Evolutionary conservation across 2,797 vertebrate species (phyloP).

Genomic region (Anguilla pacifica): DNA sequence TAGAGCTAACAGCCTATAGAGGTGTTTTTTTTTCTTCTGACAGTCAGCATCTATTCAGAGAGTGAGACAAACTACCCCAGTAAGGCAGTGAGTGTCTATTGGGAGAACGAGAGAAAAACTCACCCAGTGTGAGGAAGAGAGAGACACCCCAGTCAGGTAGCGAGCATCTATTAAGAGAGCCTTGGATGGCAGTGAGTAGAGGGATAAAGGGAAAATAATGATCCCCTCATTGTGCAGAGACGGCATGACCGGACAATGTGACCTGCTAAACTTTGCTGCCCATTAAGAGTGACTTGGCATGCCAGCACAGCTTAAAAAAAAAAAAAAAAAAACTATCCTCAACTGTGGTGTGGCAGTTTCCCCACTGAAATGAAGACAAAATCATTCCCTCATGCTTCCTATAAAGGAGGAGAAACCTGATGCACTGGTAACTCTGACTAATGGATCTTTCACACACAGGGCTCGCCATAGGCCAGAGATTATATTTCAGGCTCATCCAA

Average conservation of each 20-base stretch:
- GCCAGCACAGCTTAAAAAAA: not conserved
- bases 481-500: too few relatives aligned
- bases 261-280: not conserved
- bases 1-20: too few relatives aligned
- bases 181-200: too few relatives aligned
- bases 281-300: slow-evolving; percentile 14
- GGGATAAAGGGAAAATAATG: not conserved
- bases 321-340: too few relatives aligned
- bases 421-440: slow-evolving; percentile 44
- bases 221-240: not conserved
- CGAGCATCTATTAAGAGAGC: too few relatives aligned
- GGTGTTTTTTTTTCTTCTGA: not conserved
- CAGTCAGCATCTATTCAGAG: slow-evolving; percentile 56
- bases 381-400: slow-evolving; percentile 27
- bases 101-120: not conserved
- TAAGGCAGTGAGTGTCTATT: not conserved
- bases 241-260: too few relatives aligned
- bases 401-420: slow-evolving; percentile 41
- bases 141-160: not conserved
- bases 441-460: too few relatives aligned
- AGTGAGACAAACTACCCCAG: not conserved
- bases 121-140: not conserved
- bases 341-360: too few relatives aligned
- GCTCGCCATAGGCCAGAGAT: too few relatives aligned
- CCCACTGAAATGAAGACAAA: not conserved